Percentiles rank a stretch among this genome's conserved stretches.
phyloP scores from a whole-genome alignment of 2,797 vertebrate genomes.

The Clarias platycephalus region DNA sequence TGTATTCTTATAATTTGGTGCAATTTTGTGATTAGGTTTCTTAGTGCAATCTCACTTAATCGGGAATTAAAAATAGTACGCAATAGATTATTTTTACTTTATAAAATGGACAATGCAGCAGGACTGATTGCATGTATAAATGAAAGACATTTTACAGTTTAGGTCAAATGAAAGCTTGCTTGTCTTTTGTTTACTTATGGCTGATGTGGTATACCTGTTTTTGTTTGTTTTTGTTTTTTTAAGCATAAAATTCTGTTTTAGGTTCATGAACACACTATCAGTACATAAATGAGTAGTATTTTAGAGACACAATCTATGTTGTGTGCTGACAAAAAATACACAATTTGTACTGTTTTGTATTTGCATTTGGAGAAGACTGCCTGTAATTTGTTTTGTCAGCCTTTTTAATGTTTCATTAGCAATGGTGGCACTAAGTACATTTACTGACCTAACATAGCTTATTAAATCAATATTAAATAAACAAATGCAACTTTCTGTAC shows the following conservation, averaged over 20 bases:
- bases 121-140: slow-evolving; percentile 19
- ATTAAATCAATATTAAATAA: slow-evolving; percentile 17
- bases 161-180: slow-evolving; percentile 14
- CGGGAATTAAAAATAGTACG: slow-evolving; percentile 4
- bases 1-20: slow-evolving; percentile 22
- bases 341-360: neutral
- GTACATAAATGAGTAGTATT: neutral
- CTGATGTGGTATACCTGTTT: neutral
- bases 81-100: slow-evolving; percentile 20
- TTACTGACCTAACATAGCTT: slow-evolving; percentile 18
- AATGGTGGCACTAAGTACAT: neutral
- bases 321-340: neutral
- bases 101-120: slow-evolving; percentile 12
- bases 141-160: neutral
- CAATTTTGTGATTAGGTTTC: slow-evolving; percentile 6
- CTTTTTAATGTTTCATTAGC: slow-evolving; percentile 3
- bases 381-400: neutral
- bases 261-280: slow-evolving; percentile 19
- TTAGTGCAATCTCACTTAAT: slow-evolving; percentile 30
- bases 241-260: neutral
- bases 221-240: neutral
- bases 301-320: slow-evolving; percentile 2
- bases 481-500: neutral
- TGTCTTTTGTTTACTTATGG: neutral
- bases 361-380: neutral